These are phyloP conservation scores for Ifrita kowaldi DNA, from an alignment of 2,113 vertebrate genomes.

Conservation along the genomic window DNA sequence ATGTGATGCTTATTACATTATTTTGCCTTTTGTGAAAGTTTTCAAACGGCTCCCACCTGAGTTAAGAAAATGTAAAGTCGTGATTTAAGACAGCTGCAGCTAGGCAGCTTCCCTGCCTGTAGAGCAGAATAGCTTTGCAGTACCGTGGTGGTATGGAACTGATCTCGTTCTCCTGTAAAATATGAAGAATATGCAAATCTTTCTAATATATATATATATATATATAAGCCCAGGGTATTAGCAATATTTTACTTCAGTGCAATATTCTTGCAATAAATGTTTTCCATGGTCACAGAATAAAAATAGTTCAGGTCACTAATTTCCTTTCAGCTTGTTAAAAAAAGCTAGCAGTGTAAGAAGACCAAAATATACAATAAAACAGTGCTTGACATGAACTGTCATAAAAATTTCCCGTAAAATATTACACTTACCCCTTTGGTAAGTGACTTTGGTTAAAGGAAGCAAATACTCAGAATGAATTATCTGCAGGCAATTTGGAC, in stretches of 20 bases:
- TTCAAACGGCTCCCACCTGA: constrained; percentile 5
- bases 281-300: background rate
- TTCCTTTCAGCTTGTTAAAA: background rate
- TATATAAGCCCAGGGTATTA: background rate
- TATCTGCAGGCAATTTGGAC: background rate
- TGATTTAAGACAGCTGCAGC: constrained; percentile 29
- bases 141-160: background rate
- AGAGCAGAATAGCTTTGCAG: background rate
- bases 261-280: background rate
- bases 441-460: background rate
- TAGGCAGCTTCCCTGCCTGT: background rate
- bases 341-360: background rate
- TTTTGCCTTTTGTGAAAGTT: background rate
- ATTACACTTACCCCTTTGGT: background rate
- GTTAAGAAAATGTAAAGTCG: background rate
- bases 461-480: background rate
- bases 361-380: background rate
- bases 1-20: background rate
- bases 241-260: background rate
- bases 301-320: background rate
- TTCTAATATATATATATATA: background rate
- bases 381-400: background rate
- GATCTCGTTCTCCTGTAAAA: background rate
- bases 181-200: background rate
- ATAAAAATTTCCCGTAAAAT: background rate